A percentile compares a stretch with the other conserved stretches of the same genome.
phyloP scores from a whole-genome alignment of 2,113 vertebrate genomes.

The Ancistrus triradiatus region DNA sequence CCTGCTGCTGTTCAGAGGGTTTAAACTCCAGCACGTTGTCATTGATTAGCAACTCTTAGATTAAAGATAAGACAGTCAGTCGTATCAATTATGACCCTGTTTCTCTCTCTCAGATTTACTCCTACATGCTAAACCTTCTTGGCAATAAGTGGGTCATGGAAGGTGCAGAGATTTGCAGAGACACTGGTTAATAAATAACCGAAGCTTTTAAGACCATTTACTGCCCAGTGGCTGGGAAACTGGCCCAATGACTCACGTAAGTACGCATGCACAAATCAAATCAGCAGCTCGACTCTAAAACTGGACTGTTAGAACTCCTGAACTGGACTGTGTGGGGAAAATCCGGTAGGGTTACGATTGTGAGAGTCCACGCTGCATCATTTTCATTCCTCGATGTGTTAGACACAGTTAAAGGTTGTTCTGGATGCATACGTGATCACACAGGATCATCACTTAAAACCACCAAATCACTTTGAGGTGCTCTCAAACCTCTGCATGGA shows the following conservation, averaged over 20 bases:
- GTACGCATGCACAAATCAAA: too few species aligned
- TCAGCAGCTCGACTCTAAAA: too few species aligned
- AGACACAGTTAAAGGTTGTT: too few species aligned
- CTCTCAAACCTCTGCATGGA: too few species aligned
- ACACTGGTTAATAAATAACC: conserved; percentile 64
- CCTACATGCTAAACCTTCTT: conserved; percentile 22
- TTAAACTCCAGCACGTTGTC: conserved; percentile 36
- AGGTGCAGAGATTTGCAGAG: conserved; percentile 55
- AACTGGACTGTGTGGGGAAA: too few species aligned
- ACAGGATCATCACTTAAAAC: too few species aligned
- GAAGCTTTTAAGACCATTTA: conserved; percentile 58
- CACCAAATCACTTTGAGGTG: too few species aligned
- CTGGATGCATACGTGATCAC: too few species aligned
- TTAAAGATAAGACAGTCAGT: conserved; percentile 24
- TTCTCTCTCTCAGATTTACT: not conserved
- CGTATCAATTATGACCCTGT: conserved; percentile 22
- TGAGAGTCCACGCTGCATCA: too few species aligned
- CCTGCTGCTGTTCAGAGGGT: conserved; percentile 4
- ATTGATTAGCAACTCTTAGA: conserved; percentile 24
- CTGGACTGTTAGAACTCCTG: too few species aligned
- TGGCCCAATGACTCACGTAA: conserved; percentile 59
- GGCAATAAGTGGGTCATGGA: conserved; percentile 46
- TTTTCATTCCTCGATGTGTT: too few species aligned
- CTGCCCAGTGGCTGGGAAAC: conserved; percentile 67
- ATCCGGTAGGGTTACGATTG: too few species aligned